phyloP scores from a whole-genome alignment of 2,888 invertebrate species.

The Ophraella communa region DNA sequence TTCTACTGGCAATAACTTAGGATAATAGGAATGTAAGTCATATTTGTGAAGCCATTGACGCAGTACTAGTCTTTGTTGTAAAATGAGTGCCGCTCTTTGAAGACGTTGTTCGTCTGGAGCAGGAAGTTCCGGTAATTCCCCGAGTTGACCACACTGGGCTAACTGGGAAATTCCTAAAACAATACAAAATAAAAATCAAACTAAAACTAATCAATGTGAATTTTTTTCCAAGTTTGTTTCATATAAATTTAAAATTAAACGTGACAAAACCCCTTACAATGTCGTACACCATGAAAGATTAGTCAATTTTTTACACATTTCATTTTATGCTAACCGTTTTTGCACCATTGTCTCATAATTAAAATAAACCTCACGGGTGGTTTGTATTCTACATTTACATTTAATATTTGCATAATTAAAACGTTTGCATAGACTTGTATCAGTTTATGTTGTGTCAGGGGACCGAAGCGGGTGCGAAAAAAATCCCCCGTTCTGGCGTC shows the following conservation, averaged over 20 bases:
- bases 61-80: slow-evolving; percentile 84
- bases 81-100: slow-evolving; percentile 78
- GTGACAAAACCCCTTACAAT: too few relatives aligned
- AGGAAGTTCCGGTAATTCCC: slow-evolving; percentile 82
- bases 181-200: neutral
- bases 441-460: neutral
- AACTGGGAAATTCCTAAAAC: slow-evolving; percentile 80
- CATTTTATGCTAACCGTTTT: neutral
- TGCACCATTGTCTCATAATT: neutral
- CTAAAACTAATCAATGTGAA: too few relatives aligned
- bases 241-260: too few relatives aligned
- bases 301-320: neutral
- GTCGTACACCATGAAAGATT: neutral
- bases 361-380: neutral
- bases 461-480: neutral
- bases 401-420: slow-evolving; percentile 19
- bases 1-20: slow-evolving; percentile 78
- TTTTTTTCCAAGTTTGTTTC: too few relatives aligned
- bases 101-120: slow-evolving; percentile 83
- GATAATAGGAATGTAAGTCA: slow-evolving; percentile 75
- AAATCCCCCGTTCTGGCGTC: neutral
- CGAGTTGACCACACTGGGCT: slow-evolving; percentile 80
- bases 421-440: slow-evolving; percentile 6
- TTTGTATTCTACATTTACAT: slow-evolving; percentile 9
- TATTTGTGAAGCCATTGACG: slow-evolving; percentile 84